Conservation (phyloP, 1,140 invertebrate species). For the Gyrodactylus bullatarudis region DNA sequence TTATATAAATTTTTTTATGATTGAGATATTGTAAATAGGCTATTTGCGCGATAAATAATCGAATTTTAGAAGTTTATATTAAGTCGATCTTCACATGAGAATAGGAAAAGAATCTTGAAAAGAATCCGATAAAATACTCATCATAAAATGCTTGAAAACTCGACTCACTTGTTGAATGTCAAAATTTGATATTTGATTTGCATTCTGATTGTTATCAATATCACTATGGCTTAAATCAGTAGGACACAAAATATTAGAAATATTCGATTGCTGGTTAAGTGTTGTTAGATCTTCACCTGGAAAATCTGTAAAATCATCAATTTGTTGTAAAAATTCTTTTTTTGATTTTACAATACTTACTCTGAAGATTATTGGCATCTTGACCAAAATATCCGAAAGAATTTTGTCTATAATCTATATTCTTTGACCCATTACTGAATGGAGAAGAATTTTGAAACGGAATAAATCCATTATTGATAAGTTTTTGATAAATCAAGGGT, state of each 20-base stretch:
- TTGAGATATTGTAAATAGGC: no score
- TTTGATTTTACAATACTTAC: no score
- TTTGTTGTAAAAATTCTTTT: no score
- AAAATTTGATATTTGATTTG: not conserved
- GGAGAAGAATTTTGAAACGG: not conserved
- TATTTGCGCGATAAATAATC: no score
- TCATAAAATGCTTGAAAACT: no score
- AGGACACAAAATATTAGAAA: not conserved
- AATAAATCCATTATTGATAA: not conserved
- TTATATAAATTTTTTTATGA: no score
- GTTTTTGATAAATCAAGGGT: not conserved
- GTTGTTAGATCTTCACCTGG: not conserved
- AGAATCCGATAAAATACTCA: no score
- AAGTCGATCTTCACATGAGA: no score
- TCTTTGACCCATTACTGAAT: not conserved
- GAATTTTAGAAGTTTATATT: no score
- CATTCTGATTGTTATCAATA: not conserved
- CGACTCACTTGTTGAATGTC: not conserved
- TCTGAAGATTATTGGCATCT: no score
- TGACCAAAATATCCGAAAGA: no score
- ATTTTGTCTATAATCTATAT: not conserved
- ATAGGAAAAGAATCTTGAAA: no score
- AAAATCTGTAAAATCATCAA: not conserved
- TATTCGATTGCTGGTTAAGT: not conserved
- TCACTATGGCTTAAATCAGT: not conserved